These are phyloP conservation scores for Stomatorhinus walkeri DNA, from an alignment of 2,797 vertebrate species.

Conservation along the genomic window DNA sequence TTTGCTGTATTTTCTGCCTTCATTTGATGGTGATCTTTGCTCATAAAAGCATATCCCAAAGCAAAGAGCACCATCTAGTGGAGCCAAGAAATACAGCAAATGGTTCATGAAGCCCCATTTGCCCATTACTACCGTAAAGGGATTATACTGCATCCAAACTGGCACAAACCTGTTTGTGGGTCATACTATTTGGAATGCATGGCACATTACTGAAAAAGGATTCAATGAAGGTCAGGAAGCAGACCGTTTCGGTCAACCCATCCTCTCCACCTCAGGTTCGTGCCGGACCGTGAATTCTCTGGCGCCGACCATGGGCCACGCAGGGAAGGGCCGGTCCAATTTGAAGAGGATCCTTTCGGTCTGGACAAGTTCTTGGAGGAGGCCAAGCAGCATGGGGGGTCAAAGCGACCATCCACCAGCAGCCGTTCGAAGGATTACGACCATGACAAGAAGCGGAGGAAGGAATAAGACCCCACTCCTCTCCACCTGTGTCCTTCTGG, in stretches of 20 bases:
- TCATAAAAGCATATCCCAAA: background rate
- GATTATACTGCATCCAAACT: background rate
- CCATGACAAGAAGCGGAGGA: conserved; percentile 94
- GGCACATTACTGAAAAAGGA: background rate
- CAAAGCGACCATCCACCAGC: conserved; percentile 85
- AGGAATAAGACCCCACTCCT: conserved; percentile 67
- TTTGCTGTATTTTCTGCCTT: background rate
- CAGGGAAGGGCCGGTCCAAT: conserved; percentile 87
- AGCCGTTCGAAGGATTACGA: conserved; percentile 90
- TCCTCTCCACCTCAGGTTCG: conserved; percentile 51
- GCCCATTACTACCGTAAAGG: background rate
- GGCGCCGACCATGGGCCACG: conserved; percentile 78
- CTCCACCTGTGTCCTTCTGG: background rate
- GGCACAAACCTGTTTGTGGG: conserved; percentile 6
- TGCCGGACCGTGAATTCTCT: conserved; percentile 88
- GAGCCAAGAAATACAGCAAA: background rate
- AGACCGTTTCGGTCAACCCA: conserved; percentile 23
- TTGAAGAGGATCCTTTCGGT: conserved; percentile 97
- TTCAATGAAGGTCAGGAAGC: background rate
- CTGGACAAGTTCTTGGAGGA: conserved; percentile 98
- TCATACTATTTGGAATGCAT: background rate
- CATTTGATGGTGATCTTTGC: background rate
- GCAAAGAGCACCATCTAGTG: background rate
- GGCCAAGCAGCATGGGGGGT: conserved; percentile 93
- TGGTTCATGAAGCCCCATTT: conserved; percentile 29